Evolutionary conservation across 2,888 invertebrate species (phyloP), one percentile per base, ranked within the genome.

Genomic region (Rugalucina vietnamica): DNA sequence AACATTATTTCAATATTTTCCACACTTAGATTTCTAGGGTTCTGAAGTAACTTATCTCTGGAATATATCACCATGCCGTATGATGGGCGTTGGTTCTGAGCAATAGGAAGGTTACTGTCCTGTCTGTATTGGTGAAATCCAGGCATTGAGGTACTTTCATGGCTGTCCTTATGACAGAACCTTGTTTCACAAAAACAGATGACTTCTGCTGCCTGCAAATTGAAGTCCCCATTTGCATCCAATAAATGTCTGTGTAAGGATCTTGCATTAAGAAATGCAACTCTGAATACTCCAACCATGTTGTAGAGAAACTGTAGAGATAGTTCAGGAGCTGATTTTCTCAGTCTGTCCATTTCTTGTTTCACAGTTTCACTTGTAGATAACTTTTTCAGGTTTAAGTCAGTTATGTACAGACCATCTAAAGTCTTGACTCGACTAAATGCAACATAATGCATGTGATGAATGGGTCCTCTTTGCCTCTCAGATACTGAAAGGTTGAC

Each of bases 361-460:
- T 60, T 37, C 18, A 83, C 83, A 32, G 60, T 24, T 18, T 76
- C 70, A 49, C 43, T 71, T 10, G 71, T 43, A 36, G 70, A 27
- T 39, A 83, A 75, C 60, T 83, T 83, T 37, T 76, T 75, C 18
- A 14, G 39, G 34, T 82, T 21, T 27, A 82, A 75, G 29, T 81
- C 70, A 3, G 57, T 32, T 21, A 84, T 71, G 39, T 81, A 50
- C 21, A 83, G 72, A 4, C 76, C 79, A 39, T 83, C 27, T 18
- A 78, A 57, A 60, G 32, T 75, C 69, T 75, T 65, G 10, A 82
- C 54, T 39, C 79, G 54, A 21, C 82, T 79, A 0, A 82, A 65
- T n/a, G 82, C 79, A 27, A 79, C 81, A 84, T 86, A 86, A 79
- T 84, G 86, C 43, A 82, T 82, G 69, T 84, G 86, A 36, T 79